Percentiles rank a stretch among this genome's conserved stretches.
Conservation (phyloP, 2,888 invertebrate species). For the Heteromurus nitidus region DNA sequence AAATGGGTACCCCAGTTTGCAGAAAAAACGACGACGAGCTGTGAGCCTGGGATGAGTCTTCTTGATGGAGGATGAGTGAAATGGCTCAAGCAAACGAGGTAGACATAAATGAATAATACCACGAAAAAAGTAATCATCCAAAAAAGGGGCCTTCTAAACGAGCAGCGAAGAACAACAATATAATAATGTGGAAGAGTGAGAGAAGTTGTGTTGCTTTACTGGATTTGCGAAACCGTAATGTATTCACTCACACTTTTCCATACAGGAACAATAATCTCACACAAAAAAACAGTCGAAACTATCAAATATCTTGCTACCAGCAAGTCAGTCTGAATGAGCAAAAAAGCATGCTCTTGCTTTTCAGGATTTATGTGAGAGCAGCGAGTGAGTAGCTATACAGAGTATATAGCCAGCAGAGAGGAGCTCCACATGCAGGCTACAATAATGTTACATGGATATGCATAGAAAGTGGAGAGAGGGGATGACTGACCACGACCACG, state of each 20-base stretch:
- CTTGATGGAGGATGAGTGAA: no score
- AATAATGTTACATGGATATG: conserved; percentile 15
- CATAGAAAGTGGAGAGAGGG: conserved; percentile 30
- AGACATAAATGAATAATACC: conserved; percentile 22
- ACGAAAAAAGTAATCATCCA: conserved; percentile 52
- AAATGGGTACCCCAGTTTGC: conserved; percentile 32
- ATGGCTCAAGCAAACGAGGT: conserved; percentile 37
- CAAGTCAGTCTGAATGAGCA: conserved; percentile 50
- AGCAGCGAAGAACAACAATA: no score
- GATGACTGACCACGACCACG: conserved; percentile 59
- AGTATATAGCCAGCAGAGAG: not conserved
- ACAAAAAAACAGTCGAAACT: no score
- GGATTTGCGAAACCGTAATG: conserved; percentile 40
- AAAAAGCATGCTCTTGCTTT: conserved; percentile 44
- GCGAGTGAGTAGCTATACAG: not conserved
- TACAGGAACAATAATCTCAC: conserved; percentile 47
- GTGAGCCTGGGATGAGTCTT: no score
- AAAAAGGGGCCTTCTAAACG: conserved; percentile 51
- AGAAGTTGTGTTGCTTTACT: conserved; percentile 8
- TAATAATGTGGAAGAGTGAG: conserved; percentile 16
- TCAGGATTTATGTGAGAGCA: not conserved
- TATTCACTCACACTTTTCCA: conserved; percentile 16
- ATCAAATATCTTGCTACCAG: no score
- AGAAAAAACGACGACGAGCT: conserved; percentile 25
- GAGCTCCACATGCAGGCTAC: no score